Evolutionary conservation across 1,140 invertebrate genomes (phyloP).

Genomic region (Hypsibius dujardini): DNA sequence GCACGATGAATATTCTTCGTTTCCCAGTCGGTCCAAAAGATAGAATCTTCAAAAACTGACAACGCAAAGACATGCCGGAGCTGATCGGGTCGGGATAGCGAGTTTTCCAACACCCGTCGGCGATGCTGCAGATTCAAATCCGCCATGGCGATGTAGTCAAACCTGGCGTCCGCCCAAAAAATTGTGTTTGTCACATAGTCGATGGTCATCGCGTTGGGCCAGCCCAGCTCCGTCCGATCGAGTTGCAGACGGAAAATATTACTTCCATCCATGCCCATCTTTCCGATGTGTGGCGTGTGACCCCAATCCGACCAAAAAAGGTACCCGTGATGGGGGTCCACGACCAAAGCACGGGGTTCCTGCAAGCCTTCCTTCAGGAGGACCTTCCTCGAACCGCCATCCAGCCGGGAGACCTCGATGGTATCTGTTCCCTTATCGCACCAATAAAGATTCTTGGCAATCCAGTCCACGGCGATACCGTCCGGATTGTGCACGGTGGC

Average conservation of each 20-base stretch:
- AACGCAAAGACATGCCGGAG: slow-evolving; percentile 89
- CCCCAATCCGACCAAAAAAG: slow-evolving; percentile 15
- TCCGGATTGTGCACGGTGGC: slow-evolving; percentile 56
- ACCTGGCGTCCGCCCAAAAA: slow-evolving; percentile 57
- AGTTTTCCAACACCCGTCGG: not conserved
- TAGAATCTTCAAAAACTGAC: slow-evolving; percentile 55
- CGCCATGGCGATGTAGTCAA: slow-evolving; percentile 57
- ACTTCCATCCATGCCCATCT: slow-evolving; percentile 57
- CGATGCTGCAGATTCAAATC: slow-evolving; percentile 39
- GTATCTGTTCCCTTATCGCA: slow-evolving; percentile 61
- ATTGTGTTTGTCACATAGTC: slow-evolving; percentile 50
- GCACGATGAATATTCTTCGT: slow-evolving; percentile 52
- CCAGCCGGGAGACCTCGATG: slow-evolving; percentile 40
- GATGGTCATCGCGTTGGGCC: slow-evolving; percentile 51
- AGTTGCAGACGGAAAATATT: slow-evolving; percentile 26
- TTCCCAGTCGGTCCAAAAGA: slow-evolving; percentile 66
- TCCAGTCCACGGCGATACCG: slow-evolving; percentile 62
- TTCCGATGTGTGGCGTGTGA: slow-evolving; percentile 49
- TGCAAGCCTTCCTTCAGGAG: slow-evolving; percentile 54
- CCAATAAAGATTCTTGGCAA: slow-evolving; percentile 61
- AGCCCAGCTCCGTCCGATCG: slow-evolving; percentile 39
- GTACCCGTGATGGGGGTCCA: slow-evolving; percentile 55
- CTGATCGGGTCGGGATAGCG: slow-evolving; percentile 23
- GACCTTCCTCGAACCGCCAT: slow-evolving; percentile 36
- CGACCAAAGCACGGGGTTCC: slow-evolving; percentile 59